Conservation (phyloP, 2,797 vertebrate species). For the Sebastiscus albofasciatus region DNA sequence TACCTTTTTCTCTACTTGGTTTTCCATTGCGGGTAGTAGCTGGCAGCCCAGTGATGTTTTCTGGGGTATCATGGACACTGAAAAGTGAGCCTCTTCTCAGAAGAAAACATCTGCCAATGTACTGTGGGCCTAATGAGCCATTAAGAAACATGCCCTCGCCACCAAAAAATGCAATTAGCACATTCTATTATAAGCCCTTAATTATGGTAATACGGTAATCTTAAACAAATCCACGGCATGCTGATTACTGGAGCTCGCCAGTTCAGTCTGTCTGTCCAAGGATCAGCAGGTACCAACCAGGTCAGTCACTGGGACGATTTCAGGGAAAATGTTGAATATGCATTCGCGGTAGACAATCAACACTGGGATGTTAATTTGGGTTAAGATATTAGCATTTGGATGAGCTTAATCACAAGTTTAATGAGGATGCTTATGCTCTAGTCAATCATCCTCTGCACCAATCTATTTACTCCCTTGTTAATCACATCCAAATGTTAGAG, state of each 20-base stretch:
- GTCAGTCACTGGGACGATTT: constrained; percentile 82
- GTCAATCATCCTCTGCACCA: constrained; percentile 60
- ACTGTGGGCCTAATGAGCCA: constrained; percentile 85
- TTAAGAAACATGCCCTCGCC: constrained; percentile 85
- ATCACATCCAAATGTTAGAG: constrained; percentile 72
- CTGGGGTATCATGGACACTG: constrained; percentile 63
- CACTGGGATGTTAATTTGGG: constrained; percentile 74
- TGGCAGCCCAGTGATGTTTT: constrained; percentile 42
- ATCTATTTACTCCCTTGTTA: constrained; percentile 65
- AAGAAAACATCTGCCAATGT: constrained; percentile 85
- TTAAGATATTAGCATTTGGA: constrained; percentile 78
- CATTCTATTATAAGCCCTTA: constrained; percentile 87
- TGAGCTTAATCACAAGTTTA: constrained; percentile 73
- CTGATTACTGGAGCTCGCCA: constrained; percentile 79
- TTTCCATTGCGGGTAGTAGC: constrained; percentile 5
- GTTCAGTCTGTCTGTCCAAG: constrained; percentile 79
- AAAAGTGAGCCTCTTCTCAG: constrained; percentile 70
- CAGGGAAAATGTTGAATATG: constrained; percentile 81
- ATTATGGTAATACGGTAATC: constrained; percentile 87
- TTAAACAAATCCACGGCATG: constrained; percentile 87
- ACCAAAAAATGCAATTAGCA: constrained; percentile 88
- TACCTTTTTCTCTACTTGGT: neutral
- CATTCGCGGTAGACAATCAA: constrained; percentile 73
- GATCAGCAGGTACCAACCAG: constrained; percentile 81
- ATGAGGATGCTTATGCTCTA: constrained; percentile 75